Evolutionary conservation across 2,888 invertebrate species (phyloP).

Genomic region (Drosophila maculinotata): DNA sequence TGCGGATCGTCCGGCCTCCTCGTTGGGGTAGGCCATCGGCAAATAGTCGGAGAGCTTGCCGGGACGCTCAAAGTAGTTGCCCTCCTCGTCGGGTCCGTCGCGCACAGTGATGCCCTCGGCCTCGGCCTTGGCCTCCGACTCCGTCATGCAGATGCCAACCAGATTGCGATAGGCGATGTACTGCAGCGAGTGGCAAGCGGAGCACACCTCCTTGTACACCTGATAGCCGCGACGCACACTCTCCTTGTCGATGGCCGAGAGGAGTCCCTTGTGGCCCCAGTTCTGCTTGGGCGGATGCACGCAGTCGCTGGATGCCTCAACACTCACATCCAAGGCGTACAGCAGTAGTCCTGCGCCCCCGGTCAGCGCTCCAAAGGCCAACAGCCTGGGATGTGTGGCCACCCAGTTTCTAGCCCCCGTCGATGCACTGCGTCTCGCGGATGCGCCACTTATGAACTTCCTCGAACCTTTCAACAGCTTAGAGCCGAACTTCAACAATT

Average conservation of each 20-base stretch:
- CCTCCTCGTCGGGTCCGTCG: conserved; percentile 95
- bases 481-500: conserved; percentile 32
- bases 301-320: conserved; percentile 91
- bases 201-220: conserved; percentile 99
- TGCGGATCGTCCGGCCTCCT: conserved; percentile 97
- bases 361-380: conserved; percentile 92
- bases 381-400: conserved; percentile 44
- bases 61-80: conserved; percentile 95
- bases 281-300: conserved; percentile 93
- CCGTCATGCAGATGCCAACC: conserved; percentile 94
- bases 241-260: conserved; percentile 93
- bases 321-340: conserved; percentile 93
- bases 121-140: conserved; percentile 97
- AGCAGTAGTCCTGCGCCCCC: conserved; percentile 93
- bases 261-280: conserved; percentile 93
- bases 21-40: conserved; percentile 97
- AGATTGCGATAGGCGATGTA: conserved; percentile 97
- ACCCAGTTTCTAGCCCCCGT: conserved; percentile 10
- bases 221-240: conserved; percentile 95
- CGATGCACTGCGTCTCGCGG: conserved; percentile 21
- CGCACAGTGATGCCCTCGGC: conserved; percentile 92
- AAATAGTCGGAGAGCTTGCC: conserved; percentile 97
- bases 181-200: conserved; percentile 98
- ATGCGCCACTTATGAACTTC: not conserved
- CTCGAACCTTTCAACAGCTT: conserved; percentile 39